Evolutionary conservation across 1,140 invertebrate species (phyloP).

Genomic region (Pseudomyrmex dendroicus): DNA sequence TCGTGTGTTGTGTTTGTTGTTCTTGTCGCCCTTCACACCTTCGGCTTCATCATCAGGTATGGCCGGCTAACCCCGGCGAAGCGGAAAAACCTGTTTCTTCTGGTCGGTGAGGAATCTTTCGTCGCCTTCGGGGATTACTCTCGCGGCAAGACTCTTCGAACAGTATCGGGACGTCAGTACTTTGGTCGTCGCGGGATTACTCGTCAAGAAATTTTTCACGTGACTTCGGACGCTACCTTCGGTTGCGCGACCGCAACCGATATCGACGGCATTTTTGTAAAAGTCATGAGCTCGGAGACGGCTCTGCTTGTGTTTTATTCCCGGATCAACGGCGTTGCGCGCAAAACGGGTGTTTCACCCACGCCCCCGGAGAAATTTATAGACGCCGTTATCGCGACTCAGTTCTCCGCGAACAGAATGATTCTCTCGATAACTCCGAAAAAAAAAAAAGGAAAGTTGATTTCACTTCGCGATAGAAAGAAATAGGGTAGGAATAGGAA

Average conservation of each 20-base stretch:
- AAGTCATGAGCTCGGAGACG: constrained; percentile 47
- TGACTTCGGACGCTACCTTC: background rate
- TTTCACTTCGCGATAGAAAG: background rate
- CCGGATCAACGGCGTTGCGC: constrained; percentile 25
- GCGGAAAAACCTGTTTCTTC: constrained; percentile 70
- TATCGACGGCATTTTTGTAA: constrained; percentile 50
- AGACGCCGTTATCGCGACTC: constrained; percentile 29
- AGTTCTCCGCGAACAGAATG: constrained; percentile 14
- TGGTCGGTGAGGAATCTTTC: constrained; percentile 64
- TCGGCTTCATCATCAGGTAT: background rate
- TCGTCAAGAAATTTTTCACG: constrained; percentile 53
- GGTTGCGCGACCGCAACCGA: background rate
- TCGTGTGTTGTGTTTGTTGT: background rate
- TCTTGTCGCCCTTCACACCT: background rate
- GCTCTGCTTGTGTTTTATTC: constrained; percentile 48
- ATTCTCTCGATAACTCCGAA: constrained; percentile 28
- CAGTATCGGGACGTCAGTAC: constrained; percentile 54
- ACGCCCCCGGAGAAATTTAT: constrained; percentile 29
- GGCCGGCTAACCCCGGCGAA: constrained; percentile 23
- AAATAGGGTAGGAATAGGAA: background rate
- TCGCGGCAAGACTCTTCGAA: constrained; percentile 59
- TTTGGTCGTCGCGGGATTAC: constrained; percentile 46
- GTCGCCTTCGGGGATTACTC: constrained; percentile 65
- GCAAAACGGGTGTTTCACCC: constrained; percentile 29
- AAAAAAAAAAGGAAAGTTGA: background rate